Evolutionary conservation across 2,797 vertebrate genomes (phyloP).

Genomic region (Scyliorhinus canicula): DNA sequence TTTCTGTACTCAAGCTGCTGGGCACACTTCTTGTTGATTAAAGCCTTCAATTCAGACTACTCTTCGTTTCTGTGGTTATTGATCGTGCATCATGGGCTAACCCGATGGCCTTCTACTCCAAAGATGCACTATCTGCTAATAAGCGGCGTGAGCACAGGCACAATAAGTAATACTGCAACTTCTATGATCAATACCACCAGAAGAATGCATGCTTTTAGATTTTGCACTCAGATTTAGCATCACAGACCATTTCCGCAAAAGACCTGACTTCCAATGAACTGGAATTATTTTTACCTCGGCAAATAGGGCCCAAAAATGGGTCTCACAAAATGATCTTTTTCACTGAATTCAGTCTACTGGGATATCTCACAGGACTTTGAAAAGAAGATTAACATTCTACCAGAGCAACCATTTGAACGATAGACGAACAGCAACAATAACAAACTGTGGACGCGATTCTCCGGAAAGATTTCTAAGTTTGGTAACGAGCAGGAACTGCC

Average conservation of each 20-base stretch:
- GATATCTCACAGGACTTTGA: background rate
- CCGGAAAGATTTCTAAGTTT: no score
- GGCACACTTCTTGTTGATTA: no score
- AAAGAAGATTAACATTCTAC: background rate
- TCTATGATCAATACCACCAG: background rate
- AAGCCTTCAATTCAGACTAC: no score
- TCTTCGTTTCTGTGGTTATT: no score
- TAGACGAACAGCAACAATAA: background rate
- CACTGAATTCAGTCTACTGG: background rate
- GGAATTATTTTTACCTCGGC: background rate
- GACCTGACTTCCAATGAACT: background rate
- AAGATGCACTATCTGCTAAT: background rate
- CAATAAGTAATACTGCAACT: background rate
- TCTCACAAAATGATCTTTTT: background rate
- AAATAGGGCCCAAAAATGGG: background rate
- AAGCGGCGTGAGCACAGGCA: background rate
- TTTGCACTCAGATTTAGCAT: background rate
- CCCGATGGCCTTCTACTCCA: background rate
- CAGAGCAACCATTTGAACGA: no score
- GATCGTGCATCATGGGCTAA: no score
- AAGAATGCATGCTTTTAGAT: background rate
- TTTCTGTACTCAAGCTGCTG: no score
- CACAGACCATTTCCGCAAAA: background rate
- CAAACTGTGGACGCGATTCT: no score
- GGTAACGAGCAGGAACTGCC: no score